Conservation (phyloP, 2,888 invertebrate species). For the Thecophora atra region DNA sequence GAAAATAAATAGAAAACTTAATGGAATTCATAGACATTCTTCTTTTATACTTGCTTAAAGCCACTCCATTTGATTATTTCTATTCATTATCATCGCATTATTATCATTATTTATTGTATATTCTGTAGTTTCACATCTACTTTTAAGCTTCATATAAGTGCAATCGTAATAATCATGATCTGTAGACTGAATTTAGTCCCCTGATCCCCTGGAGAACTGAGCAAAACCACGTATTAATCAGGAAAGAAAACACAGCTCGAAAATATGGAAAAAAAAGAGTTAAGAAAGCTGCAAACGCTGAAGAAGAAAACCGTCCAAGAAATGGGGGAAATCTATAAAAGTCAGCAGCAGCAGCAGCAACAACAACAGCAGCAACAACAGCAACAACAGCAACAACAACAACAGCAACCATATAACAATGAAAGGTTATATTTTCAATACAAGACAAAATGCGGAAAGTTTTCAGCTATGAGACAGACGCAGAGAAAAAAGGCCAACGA, state of each 20-base stretch:
- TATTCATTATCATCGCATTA: too few relatives aligned
- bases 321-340: slow-evolving; percentile 36
- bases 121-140: too few relatives aligned
- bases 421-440: neutral
- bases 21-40: too few relatives aligned
- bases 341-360: slow-evolving; percentile 6
- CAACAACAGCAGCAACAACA: neutral
- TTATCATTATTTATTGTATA: too few relatives aligned
- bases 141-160: too few relatives aligned
- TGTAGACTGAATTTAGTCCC: slow-evolving; percentile 42
- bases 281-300: slow-evolving; percentile 27
- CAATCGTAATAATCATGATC: too few relatives aligned
- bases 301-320: slow-evolving; percentile 23
- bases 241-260: neutral
- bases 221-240: neutral
- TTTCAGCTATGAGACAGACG: neutral
- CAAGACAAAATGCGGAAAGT: slow-evolving; percentile 24
- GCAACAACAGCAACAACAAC: neutral
- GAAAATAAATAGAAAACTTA: too few relatives aligned
- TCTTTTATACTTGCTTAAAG: too few relatives aligned
- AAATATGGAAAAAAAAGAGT: slow-evolving; percentile 5
- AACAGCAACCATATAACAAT: slow-evolving; percentile 15
- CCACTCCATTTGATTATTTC: too few relatives aligned
- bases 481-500: slow-evolving; percentile 9
- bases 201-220: slow-evolving; percentile 23